Evolutionary conservation across 1,140 invertebrate genomes (phyloP).

Genomic region (Stegodyphus mimosarum): DNA sequence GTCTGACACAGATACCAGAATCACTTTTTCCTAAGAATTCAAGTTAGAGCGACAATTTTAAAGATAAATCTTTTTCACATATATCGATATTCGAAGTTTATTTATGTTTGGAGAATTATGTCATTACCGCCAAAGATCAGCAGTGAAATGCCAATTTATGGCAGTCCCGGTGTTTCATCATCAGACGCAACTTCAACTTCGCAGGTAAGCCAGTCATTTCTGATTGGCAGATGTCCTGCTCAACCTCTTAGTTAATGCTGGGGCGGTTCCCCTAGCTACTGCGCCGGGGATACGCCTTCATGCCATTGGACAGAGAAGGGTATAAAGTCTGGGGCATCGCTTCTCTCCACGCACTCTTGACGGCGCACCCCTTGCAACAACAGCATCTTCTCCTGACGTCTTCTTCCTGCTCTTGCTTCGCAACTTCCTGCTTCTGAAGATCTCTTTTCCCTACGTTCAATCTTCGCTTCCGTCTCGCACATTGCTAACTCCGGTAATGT

Average conservation of each 20-base stretch:
- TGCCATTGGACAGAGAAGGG: constrained; percentile 13
- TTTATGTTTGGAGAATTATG: no score
- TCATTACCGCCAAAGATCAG: no score
- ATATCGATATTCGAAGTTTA: no score
- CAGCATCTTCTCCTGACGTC: background rate
- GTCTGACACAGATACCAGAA: no score
- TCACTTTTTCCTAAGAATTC: no score
- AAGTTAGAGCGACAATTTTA: no score
- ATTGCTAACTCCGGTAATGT: background rate
- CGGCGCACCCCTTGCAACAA: constrained; percentile 25
- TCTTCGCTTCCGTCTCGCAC: constrained; percentile 8
- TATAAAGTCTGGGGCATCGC: constrained; percentile 13
- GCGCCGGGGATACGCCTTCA: background rate
- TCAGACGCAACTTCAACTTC: constrained; percentile 14
- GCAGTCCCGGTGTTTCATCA: background rate
- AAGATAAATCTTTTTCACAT: no score
- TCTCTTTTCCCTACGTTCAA: background rate
- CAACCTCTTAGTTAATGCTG: constrained; percentile 21
- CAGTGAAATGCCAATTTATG: no score
- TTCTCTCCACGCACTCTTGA: constrained; percentile 24
- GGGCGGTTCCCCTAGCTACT: constrained; percentile 36
- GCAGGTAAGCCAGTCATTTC: constrained; percentile 38
- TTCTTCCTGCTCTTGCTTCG: background rate
- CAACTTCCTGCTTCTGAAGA: background rate
- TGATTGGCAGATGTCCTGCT: constrained; percentile 50